phyloP scores from a whole-genome alignment of 2,797 vertebrate species.

The Babyrousa celebensis region DNA sequence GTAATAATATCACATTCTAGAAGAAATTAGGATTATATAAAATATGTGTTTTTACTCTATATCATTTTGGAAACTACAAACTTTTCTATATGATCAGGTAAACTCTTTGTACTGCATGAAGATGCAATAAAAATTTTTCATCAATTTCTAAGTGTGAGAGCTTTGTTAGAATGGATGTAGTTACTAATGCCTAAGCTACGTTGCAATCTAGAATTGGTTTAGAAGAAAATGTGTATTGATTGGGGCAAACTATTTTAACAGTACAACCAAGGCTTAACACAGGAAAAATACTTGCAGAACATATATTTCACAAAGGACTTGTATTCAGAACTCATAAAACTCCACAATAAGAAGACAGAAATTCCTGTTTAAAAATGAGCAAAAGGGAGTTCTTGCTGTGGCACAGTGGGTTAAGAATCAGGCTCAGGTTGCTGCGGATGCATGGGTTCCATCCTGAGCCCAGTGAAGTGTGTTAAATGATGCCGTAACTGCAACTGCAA shows the following conservation, averaged over 20 bases:
- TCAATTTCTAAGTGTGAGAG: constrained; percentile 2
- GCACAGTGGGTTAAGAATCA: too few species aligned
- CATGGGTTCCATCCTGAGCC: too few species aligned
- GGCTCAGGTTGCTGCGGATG: too few species aligned
- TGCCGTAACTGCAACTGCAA: too few species aligned
- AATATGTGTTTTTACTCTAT: neutral
- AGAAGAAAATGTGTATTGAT: constrained; percentile 54
- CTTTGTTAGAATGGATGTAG: neutral
- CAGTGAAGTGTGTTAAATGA: too few species aligned
- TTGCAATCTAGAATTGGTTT: constrained; percentile 27
- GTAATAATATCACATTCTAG: neutral
- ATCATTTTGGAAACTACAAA: constrained; percentile 50
- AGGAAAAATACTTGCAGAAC: constrained; percentile 31
- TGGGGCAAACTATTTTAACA: constrained; percentile 24
- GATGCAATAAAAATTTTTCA: neutral
- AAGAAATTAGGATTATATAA: neutral
- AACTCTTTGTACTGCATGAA: neutral
- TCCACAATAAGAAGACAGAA: constrained; percentile 21
- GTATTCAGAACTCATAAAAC: neutral
- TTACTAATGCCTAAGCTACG: constrained; percentile 39
- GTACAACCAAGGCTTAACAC: constrained; percentile 6
- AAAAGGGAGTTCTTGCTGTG: neutral
- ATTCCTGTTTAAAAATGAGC: constrained; percentile 2
- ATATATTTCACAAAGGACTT: constrained; percentile 55
- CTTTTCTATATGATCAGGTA: neutral